phyloP scores from a whole-genome alignment of 1,140 invertebrate genomes.

The Lepidurus apus region DNA sequence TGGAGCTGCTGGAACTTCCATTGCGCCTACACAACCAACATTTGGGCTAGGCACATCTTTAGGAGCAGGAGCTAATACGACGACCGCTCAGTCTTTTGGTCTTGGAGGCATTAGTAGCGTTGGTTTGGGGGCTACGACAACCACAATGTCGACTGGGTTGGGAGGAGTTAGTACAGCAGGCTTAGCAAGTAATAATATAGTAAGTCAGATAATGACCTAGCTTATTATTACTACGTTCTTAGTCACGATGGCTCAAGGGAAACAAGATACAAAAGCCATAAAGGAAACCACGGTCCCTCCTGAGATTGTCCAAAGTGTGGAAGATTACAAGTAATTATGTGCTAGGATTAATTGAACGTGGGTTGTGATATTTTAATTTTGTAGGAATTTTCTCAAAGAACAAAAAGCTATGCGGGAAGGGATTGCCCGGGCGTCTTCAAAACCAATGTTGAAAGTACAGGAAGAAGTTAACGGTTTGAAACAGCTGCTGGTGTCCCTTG shows the following conservation, averaged over 20 bases:
- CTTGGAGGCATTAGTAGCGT: constrained; percentile 36
- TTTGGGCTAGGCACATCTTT: neutral
- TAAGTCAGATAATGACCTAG: neutral
- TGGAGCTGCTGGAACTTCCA: constrained; percentile 30
- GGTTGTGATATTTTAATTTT: constrained; percentile 48
- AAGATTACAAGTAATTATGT: constrained; percentile 53
- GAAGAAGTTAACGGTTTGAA: constrained; percentile 60
- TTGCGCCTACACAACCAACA: constrained; percentile 30
- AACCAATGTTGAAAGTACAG: constrained; percentile 58
- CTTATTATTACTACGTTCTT: constrained; percentile 41
- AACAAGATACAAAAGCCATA: constrained; percentile 55
- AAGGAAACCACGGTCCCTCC: constrained; percentile 68
- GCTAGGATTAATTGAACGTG: neutral
- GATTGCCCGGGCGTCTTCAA: constrained; percentile 64
- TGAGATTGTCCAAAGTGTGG: constrained; percentile 58
- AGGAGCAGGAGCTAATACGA: constrained; percentile 30
- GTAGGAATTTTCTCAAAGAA: constrained; percentile 73
- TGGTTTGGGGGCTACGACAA: constrained; percentile 39
- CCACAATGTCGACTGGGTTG: constrained; percentile 51
- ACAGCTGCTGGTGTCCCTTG: constrained; percentile 57
- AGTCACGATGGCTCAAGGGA: constrained; percentile 44
- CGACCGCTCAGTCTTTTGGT: constrained; percentile 39
- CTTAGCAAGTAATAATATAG: constrained; percentile 38
- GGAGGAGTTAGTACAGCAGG: constrained; percentile 59
- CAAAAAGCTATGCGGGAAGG: constrained; percentile 76